Evolutionary conservation across 1,140 invertebrate genomes (phyloP).

Genomic region (Zaprionus inermis): DNA sequence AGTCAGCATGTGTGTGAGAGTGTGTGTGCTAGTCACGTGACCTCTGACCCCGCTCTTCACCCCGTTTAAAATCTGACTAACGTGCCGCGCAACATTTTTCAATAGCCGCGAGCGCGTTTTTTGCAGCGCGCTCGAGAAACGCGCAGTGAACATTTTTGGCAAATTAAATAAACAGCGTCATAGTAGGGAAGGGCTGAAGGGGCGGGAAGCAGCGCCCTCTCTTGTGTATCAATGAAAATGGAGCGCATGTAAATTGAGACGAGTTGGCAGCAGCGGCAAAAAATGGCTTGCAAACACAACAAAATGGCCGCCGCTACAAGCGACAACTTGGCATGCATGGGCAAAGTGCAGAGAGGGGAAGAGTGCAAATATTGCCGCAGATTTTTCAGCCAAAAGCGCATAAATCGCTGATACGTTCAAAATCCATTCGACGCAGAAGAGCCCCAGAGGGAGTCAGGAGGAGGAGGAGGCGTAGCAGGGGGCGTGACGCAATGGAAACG

Average conservation of each 20-base stretch:
- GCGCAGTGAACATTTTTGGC: constrained; percentile 62
- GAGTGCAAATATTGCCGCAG: constrained; percentile 73
- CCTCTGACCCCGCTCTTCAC: background rate
- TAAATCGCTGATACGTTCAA: constrained; percentile 80
- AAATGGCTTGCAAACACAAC: constrained; percentile 50
- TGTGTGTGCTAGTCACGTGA: constrained; percentile 10
- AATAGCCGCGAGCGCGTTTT: constrained; percentile 70
- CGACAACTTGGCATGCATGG: constrained; percentile 50
- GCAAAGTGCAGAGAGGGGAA: background rate
- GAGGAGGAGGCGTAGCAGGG: background rate
- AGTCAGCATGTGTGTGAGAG: background rate
- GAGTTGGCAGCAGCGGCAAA: constrained; percentile 21
- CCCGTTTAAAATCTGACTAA: constrained; percentile 79
- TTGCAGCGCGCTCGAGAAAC: constrained; percentile 58
- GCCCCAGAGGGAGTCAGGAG: background rate
- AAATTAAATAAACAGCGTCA: constrained; percentile 77
- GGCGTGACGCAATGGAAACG: constrained; percentile 55
- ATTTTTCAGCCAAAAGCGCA: constrained; percentile 82
- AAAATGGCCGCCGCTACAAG: constrained; percentile 48
- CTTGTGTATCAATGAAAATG: constrained; percentile 49
- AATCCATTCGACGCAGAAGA: constrained; percentile 31
- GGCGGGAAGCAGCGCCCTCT: background rate
- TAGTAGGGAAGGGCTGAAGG: background rate
- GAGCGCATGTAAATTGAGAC: constrained; percentile 33
- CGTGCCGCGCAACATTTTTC: constrained; percentile 69